These are phyloP conservation scores for Scleropages formosus DNA, from an alignment of 2,797 vertebrate genomes.

Conservation along the genomic window DNA sequence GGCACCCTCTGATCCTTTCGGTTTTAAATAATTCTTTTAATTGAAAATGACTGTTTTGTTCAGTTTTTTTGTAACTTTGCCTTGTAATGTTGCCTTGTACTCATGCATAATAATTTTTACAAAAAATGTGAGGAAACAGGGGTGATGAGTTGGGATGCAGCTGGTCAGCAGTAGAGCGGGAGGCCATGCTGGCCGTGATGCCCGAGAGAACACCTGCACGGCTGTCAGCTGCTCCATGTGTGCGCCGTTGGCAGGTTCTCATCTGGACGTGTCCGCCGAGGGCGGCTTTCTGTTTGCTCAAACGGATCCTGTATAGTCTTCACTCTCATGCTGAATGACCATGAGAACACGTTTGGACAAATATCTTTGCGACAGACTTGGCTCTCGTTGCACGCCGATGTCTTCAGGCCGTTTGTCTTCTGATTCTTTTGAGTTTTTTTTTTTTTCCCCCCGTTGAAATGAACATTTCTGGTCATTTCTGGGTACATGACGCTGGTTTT, in stretches of 20 bases:
- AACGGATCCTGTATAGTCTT: not conserved
- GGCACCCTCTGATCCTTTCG: no score
- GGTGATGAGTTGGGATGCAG: not conserved
- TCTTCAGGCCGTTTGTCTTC: conserved; percentile 8
- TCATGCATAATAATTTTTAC: no score
- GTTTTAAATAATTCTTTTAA: no score
- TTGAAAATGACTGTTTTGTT: no score
- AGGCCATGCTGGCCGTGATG: not conserved
- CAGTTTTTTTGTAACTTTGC: no score
- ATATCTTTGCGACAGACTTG: not conserved
- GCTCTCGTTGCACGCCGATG: not conserved
- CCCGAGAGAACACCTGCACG: not conserved
- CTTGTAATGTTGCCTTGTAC: no score
- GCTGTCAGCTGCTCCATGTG: not conserved
- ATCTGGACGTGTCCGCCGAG: not conserved
- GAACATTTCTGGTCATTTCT: not conserved
- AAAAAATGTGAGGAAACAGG: not conserved
- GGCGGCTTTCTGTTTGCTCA: not conserved
- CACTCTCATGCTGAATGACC: not conserved
- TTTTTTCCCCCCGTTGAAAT: conserved; percentile 3
- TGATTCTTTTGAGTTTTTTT: conserved; percentile 8
- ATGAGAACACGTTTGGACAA: not conserved
- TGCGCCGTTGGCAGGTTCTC: no score
- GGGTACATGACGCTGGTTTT: no score
- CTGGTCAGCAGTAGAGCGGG: not conserved